A percentile compares a stretch with the other conserved stretches of the same genome.
phyloP scores from a whole-genome alignment of 2,888 invertebrate species.

The Tanytarsus gracilentus region DNA sequence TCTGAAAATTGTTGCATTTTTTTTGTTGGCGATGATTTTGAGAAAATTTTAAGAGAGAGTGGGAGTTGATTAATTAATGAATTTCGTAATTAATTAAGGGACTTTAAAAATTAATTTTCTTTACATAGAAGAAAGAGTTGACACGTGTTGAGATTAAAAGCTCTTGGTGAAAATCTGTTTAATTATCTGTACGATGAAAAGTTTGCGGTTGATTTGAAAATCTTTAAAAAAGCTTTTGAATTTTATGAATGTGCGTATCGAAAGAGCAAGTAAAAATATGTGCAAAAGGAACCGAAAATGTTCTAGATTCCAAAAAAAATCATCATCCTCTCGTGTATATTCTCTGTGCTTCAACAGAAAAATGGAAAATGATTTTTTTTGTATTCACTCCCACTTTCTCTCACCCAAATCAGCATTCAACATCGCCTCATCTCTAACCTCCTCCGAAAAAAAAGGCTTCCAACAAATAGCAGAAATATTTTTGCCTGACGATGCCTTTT shows the following conservation, averaged over 20 bases:
- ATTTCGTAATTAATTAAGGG: too few species aligned
- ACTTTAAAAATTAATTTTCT: too few species aligned
- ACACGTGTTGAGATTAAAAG: too few species aligned
- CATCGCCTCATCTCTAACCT: background rate
- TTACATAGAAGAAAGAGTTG: too few species aligned
- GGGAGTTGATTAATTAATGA: too few species aligned
- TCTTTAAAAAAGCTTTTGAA: too few species aligned
- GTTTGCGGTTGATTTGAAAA: too few species aligned
- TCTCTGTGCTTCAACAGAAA: background rate
- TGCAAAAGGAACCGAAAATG: constrained; percentile 11
- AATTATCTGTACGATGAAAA: too few species aligned
- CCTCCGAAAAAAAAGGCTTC: background rate
- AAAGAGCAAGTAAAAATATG: background rate
- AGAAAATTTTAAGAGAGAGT: too few species aligned
- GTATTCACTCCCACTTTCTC: background rate
- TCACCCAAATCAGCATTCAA: background rate
- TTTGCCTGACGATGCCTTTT: background rate
- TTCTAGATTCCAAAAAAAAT: background rate
- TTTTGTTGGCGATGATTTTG: background rate
- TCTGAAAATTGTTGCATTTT: constrained; percentile 1
- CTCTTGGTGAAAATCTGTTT: too few species aligned
- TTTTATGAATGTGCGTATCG: too few species aligned
- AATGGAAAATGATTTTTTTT: constrained; percentile 18
- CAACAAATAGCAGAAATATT: background rate
- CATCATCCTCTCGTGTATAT: background rate